Percentiles rank a stretch among this genome's conserved stretches.
phyloP scores from a whole-genome alignment of 1,140 invertebrate species.

The Odontomachus brunneus region DNA sequence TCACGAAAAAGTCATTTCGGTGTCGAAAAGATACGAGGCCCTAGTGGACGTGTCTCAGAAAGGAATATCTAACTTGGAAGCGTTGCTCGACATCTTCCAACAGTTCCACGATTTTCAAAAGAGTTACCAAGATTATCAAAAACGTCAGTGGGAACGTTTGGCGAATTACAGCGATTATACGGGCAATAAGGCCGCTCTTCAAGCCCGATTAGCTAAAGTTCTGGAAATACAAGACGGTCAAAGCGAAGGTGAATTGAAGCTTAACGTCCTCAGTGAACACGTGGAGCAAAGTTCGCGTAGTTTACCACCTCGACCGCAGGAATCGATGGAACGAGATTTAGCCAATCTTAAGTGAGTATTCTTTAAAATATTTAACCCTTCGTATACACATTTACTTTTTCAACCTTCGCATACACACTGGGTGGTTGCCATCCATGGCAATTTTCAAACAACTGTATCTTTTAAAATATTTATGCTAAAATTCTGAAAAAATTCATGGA shows the following conservation, averaged over 20 bases:
- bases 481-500: too few relatives aligned
- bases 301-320: slow-evolving; percentile 91
- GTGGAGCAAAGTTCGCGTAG: slow-evolving; percentile 88
- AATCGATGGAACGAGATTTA: slow-evolving; percentile 92
- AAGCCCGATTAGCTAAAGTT: slow-evolving; percentile 91
- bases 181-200: slow-evolving; percentile 92
- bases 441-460: too few relatives aligned
- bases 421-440: too few relatives aligned
- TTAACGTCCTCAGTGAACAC: slow-evolving; percentile 90
- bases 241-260: slow-evolving; percentile 90
- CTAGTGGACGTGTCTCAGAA: slow-evolving; percentile 87
- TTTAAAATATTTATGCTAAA: too few relatives aligned
- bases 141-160: slow-evolving; percentile 94
- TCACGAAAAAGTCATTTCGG: slow-evolving; percentile 88
- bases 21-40: slow-evolving; percentile 91
- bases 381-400: too few relatives aligned
- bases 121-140: slow-evolving; percentile 94
- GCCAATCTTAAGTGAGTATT: slow-evolving; percentile 88
- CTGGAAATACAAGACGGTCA: slow-evolving; percentile 92
- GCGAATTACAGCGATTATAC: slow-evolving; percentile 91
- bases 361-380: too few relatives aligned
- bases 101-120: slow-evolving; percentile 94
- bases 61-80: slow-evolving; percentile 90
- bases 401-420: too few relatives aligned
- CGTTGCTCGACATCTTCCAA: slow-evolving; percentile 91